Evolutionary conservation across 35 echinoderm and acorn worm species (phyloP).

Genomic region (Eucidaris tribuloides): DNA sequence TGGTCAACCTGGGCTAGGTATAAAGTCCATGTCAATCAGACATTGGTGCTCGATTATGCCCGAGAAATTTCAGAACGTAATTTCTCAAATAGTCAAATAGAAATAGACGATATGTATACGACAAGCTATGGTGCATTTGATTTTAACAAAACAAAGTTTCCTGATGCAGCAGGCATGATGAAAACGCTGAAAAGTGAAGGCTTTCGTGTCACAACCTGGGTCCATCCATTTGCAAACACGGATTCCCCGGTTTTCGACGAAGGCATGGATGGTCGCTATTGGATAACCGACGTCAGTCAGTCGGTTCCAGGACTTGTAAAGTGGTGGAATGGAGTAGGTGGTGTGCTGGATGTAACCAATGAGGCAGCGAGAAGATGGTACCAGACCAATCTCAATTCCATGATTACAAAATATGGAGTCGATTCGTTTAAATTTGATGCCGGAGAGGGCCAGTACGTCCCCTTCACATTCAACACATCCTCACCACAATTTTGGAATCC

Average conservation of each 20-base stretch:
- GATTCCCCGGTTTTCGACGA: slow-evolving; percentile 57
- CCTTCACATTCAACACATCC: slow-evolving; percentile 44
- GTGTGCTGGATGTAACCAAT: slow-evolving; percentile 63
- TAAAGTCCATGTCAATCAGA: slow-evolving; percentile 46
- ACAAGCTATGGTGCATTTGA: slow-evolving; percentile 40
- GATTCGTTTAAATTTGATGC: slow-evolving; percentile 92
- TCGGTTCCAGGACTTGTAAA: slow-evolving; percentile 70
- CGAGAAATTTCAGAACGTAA: slow-evolving; percentile 46
- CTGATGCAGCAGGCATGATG: slow-evolving; percentile 39
- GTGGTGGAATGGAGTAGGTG: slow-evolving; percentile 72
- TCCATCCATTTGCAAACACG: slow-evolving; percentile 63
- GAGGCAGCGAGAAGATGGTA: slow-evolving; percentile 61
- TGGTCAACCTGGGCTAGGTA: slow-evolving; percentile 72
- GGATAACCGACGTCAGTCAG: slow-evolving; percentile 42
- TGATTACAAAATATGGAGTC: slow-evolving; percentile 32
- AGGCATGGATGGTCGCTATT: slow-evolving; percentile 43
- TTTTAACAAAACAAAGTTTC: slow-evolving; percentile 48
- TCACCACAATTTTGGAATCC: slow-evolving; percentile 49
- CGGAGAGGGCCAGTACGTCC: slow-evolving; percentile 62
- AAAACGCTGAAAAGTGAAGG: slow-evolving; percentile 40
- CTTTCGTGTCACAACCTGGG: slow-evolving; percentile 43
- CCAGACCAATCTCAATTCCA: slow-evolving; percentile 17
- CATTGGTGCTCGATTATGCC: slow-evolving; percentile 32
- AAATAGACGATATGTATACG: slow-evolving; percentile 65
- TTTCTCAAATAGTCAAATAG: slow-evolving; percentile 66